Conservation (phyloP, 2,113 vertebrate species). For the Ranitomeya imitator region DNA sequence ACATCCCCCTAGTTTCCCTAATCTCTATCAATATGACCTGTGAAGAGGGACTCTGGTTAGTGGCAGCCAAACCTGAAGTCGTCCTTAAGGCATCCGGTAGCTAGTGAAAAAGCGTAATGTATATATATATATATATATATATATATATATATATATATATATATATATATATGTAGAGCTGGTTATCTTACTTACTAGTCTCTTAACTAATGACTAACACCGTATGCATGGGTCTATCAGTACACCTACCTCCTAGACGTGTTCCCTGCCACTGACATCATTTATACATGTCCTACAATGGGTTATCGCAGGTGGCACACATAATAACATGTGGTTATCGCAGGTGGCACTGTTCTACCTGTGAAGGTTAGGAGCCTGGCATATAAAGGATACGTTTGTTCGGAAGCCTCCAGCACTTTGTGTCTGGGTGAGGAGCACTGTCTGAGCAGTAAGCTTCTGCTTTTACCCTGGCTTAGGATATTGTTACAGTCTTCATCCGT, state of each 20-base stretch:
- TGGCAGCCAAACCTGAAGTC: not conserved
- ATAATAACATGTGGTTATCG: not conserved
- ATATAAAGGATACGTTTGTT: not conserved
- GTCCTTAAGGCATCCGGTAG: not conserved
- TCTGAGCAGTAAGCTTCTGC: slow-evolving; percentile 1
- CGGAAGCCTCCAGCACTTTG: not conserved
- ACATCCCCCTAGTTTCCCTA: too few relatives aligned
- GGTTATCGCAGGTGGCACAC: too few relatives aligned
- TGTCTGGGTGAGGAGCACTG: not conserved
- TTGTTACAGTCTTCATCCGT: slow-evolving; percentile 20
- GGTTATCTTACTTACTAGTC: not conserved
- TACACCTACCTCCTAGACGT: not conserved
- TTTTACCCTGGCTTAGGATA: slow-evolving; percentile 12
- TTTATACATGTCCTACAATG: too few relatives aligned
- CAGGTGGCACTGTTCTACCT: slow-evolving; percentile 7
- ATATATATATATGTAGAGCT: too few relatives aligned
- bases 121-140: too few relatives aligned
- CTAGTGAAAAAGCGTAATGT: not conserved
- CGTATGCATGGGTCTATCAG: not conserved
- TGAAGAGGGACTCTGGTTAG: not conserved
- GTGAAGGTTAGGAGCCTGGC: not conserved
- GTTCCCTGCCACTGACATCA: not conserved
- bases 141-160: too few relatives aligned
- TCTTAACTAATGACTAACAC: not conserved
- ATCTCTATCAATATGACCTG: too few relatives aligned